These are phyloP conservation scores for Volucella inflata DNA, from an alignment of 2,888 invertebrate species.

Conservation along the genomic window DNA sequence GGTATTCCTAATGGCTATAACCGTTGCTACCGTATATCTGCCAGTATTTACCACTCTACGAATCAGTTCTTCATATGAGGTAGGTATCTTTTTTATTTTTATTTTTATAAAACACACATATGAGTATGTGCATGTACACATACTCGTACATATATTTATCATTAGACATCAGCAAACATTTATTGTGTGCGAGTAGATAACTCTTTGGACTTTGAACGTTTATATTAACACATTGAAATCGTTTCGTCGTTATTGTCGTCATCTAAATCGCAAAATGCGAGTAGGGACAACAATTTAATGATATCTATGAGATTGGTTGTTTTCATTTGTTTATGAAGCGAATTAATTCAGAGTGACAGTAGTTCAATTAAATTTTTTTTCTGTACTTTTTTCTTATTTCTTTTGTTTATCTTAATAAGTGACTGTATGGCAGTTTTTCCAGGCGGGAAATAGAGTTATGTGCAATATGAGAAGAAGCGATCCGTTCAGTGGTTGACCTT, in stretches of 20 bases:
- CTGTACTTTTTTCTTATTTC: not conserved
- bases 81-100: slow-evolving; percentile 81
- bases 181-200: slow-evolving; percentile 12
- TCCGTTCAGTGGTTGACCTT: too few species aligned
- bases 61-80: slow-evolving; percentile 93
- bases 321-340: slow-evolving; percentile 42
- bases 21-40: slow-evolving; percentile 89
- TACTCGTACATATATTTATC: slow-evolving; percentile 42
- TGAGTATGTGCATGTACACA: slow-evolving; percentile 27
- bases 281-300: slow-evolving; percentile 23
- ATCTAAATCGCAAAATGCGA: not conserved
- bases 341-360: slow-evolving; percentile 55
- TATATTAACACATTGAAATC: slow-evolving; percentile 42
- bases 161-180: slow-evolving; percentile 32
- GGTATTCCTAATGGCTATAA: slow-evolving; percentile 87
- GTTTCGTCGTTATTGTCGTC: slow-evolving; percentile 46
- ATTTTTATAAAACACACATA: slow-evolving; percentile 9
- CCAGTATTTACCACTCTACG: slow-evolving; percentile 91
- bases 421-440: too few species aligned
- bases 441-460: too few species aligned
- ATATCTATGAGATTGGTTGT: slow-evolving; percentile 1
- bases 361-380: slow-evolving; percentile 36
- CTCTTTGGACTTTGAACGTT: slow-evolving; percentile 64
- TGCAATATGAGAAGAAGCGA: too few species aligned
- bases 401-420: not conserved